Evolutionary conservation across 1,140 invertebrate genomes (phyloP), one percentile per base, ranked within the genome.

Genomic region (Bombus breviceps): DNA sequence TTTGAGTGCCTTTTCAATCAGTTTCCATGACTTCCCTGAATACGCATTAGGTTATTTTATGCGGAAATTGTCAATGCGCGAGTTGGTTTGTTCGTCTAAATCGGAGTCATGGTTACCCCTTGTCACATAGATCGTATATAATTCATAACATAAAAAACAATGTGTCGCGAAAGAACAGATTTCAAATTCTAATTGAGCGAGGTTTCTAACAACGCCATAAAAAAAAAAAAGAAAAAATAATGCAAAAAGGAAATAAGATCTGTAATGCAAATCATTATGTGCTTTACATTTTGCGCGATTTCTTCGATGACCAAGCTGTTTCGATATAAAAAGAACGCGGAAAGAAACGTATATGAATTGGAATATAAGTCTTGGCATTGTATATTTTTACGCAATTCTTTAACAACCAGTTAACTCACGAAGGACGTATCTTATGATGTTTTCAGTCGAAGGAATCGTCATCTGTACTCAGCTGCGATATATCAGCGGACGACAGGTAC

Each of bases 381-480:
- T 4, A 9, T 10, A 9, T n/a, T 72, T 41, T 72, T 28, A 6
- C 41, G 18, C 28, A 43, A 22, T 41, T 8, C 18, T 12, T 53
- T 13, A 10, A 4, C 32, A 0, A 15, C 0, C 81, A 76, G 32
- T 37, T 13, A 13, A 13, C 41, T 83, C 28, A 83, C 72, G 32
- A 15, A 47, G 13, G 3, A n/a, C n/a, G 57, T 76, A 81, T 87
- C 75, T 88, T 81, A 71, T 75, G 69, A 68, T 88, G 94, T 92
- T 97, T 97, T 88, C 97, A 99, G 98, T 99, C 98, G 57, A 99
- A 99, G 95, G 99, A 99, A 96, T 99, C 98, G 73, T 99, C 99
- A 86, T 99, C 99, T 88, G 99, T 99, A 90, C 96, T 99, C 86
- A 99, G 98, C 96, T 99, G 99, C 96, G 99, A 99, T 96, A 99